Conservation (phyloP, 2,113 vertebrate species). For the Rhabdornis inornatus region DNA sequence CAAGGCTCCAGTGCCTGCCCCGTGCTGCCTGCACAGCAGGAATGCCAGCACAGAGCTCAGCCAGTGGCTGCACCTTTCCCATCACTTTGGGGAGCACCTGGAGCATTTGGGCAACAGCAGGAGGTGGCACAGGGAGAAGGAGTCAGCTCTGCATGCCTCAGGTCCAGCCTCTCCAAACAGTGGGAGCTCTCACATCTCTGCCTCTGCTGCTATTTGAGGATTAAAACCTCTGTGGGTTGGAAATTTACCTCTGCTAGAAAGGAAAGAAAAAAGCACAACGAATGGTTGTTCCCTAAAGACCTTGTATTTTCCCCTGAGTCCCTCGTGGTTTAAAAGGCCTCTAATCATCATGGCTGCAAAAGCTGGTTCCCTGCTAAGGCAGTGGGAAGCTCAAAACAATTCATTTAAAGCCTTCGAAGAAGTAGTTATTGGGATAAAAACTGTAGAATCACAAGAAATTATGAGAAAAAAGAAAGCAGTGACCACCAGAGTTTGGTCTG, state of each 20-base stretch:
- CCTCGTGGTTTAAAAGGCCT: not conserved
- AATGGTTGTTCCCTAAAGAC: not conserved
- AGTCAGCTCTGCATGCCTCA: fast-evolving
- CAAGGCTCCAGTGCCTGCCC: not conserved
- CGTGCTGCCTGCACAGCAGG: not conserved
- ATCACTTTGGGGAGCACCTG: not conserved
- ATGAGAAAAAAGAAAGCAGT: not conserved
- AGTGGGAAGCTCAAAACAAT: conserved; percentile 47
- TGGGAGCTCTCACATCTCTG: conserved; percentile 12
- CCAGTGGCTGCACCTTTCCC: not conserved
- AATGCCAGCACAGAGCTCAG: not conserved
- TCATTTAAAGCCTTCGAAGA: not conserved
- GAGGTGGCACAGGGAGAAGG: not conserved
- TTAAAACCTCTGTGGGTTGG: conserved; percentile 51
- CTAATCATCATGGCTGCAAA: conserved; percentile 45
- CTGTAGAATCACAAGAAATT: not conserved
- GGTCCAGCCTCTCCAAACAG: conserved; percentile 33
- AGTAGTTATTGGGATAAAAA: conserved; percentile 18
- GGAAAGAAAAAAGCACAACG: not conserved
- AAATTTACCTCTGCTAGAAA: conserved; percentile 60
- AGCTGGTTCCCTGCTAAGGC: conserved; percentile 35
- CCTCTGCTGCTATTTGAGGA: conserved; percentile 68
- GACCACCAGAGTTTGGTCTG: not conserved
- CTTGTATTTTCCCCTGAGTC: not conserved
- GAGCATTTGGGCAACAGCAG: not conserved